Percentiles rank a stretch among this genome's conserved stretches.
Evolutionary conservation across 2,797 vertebrate genomes (phyloP).

Genomic region (Chelon auratus): DNA sequence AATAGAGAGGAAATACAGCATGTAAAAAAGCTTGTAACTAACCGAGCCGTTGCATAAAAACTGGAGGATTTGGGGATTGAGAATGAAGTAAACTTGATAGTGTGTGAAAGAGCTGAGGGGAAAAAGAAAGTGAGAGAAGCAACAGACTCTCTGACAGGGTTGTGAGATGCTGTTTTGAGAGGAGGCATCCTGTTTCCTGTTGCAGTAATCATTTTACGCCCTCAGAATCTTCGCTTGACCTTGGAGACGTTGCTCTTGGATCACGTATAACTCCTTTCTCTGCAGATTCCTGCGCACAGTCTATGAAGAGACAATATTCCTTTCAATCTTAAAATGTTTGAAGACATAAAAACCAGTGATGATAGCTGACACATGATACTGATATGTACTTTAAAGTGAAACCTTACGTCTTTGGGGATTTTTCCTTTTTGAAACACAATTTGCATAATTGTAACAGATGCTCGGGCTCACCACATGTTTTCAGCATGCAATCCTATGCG

Average conservation of each 20-base stretch:
- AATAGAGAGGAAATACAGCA: conserved; percentile 61
- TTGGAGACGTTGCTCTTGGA: conserved; percentile 67
- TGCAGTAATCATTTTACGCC: conserved; percentile 70
- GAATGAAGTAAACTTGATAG: conserved; percentile 75
- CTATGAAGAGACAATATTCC: conserved; percentile 5
- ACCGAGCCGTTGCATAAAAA: conserved; percentile 72
- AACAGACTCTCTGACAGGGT: conserved; percentile 65
- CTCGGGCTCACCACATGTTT: conserved; percentile 15
- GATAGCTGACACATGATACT: not conserved
- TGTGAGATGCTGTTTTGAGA: conserved; percentile 75
- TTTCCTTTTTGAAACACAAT: conserved; percentile 13
- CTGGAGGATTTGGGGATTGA: conserved; percentile 70
- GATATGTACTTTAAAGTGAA: conserved; percentile 21
- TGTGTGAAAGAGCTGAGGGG: conserved; percentile 73
- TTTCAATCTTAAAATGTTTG: conserved; percentile 10
- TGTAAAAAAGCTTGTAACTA: conserved; percentile 63
- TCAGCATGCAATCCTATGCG: not conserved
- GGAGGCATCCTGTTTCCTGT: conserved; percentile 78
- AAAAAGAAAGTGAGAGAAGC: conserved; percentile 72
- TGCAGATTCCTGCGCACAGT: conserved; percentile 15
- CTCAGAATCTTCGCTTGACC: conserved; percentile 70
- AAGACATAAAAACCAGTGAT: not conserved
- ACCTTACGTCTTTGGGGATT: conserved; percentile 14
- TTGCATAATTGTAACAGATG: conserved; percentile 5
- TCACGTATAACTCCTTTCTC: conserved; percentile 20